These are phyloP conservation scores for Cerastis leucographa DNA, from an alignment of 2,888 invertebrate species.

Conservation along the genomic window DNA sequence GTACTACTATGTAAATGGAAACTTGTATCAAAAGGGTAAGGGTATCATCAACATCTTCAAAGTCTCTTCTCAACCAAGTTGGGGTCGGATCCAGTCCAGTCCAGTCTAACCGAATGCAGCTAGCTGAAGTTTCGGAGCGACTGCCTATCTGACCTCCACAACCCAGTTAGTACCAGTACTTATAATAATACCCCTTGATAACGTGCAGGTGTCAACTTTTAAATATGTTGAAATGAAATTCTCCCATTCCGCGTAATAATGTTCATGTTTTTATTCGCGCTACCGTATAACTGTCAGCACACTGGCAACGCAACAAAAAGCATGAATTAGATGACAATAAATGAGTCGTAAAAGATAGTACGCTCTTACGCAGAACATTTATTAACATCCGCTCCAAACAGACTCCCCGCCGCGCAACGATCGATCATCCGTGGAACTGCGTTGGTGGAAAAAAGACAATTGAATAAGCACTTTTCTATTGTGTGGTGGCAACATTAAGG, in stretches of 20 bases:
- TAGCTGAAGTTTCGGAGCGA: not conserved
- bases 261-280: constrained; percentile 37
- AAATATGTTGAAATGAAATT: constrained; percentile 23
- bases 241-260: constrained; percentile 16
- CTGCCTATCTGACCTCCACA: not conserved
- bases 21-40: not conserved
- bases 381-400: constrained; percentile 47
- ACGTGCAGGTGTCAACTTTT: constrained; percentile 27
- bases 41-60: not conserved
- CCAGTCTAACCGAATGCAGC: not conserved
- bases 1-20: not conserved
- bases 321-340: constrained; percentile 58
- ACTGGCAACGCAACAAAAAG: constrained; percentile 48
- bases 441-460: constrained; percentile 52
- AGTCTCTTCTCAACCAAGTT: not conserved
- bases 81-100: not conserved
- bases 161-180: not conserved
- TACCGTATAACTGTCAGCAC: constrained; percentile 44
- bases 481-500: constrained; percentile 38
- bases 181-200: not conserved
- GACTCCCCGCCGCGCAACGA: constrained; percentile 55
- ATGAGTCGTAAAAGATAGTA: constrained; percentile 54
- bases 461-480: constrained; percentile 56
- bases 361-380: constrained; percentile 44
- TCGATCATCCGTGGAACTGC: constrained; percentile 46